Evolutionary conservation across 2,113 vertebrate species (phyloP).

Genomic region (Oreocharis arfaki): DNA sequence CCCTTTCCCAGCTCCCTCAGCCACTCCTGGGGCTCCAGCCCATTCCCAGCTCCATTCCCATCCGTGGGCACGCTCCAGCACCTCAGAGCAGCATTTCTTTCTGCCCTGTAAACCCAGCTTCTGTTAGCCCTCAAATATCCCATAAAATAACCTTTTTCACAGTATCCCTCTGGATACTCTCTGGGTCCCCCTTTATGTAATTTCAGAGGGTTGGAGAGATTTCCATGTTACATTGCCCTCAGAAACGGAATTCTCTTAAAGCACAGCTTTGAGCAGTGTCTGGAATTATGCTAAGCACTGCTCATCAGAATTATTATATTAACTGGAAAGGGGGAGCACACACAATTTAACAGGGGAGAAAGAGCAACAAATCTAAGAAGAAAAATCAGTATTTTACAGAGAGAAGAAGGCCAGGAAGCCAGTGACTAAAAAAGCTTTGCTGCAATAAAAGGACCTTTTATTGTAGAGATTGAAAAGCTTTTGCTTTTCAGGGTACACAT

Average conservation of each 20-base stretch:
- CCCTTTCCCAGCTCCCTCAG: neutral
- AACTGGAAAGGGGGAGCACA: constrained; percentile 47
- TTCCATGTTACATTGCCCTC: constrained; percentile 53
- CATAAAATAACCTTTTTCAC: neutral
- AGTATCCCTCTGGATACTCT: neutral
- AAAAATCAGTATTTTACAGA: neutral
- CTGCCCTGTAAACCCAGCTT: neutral
- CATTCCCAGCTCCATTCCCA: neutral
- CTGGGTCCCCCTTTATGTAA: constrained; percentile 5
- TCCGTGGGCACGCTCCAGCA: neutral
- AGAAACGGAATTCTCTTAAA: constrained; percentile 37
- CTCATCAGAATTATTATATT: constrained; percentile 62
- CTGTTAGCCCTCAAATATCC: neutral
- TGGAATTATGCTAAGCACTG: constrained; percentile 53
- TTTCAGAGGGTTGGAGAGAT: constrained; percentile 15
- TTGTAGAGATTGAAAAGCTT: neutral
- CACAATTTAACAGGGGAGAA: constrained; percentile 44
- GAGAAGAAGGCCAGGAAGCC: neutral
- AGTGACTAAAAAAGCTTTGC: neutral
- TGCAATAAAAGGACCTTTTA: constrained; percentile 18
- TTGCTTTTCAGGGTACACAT: neutral
- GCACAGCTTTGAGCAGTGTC: constrained; percentile 26
- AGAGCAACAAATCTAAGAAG: constrained; percentile 49
- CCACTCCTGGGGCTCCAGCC: rapidly evolving
- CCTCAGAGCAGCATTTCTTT: neutral